Conservation (phyloP, 2,797 vertebrate species). For the Gadopsis bispinosus region DNA sequence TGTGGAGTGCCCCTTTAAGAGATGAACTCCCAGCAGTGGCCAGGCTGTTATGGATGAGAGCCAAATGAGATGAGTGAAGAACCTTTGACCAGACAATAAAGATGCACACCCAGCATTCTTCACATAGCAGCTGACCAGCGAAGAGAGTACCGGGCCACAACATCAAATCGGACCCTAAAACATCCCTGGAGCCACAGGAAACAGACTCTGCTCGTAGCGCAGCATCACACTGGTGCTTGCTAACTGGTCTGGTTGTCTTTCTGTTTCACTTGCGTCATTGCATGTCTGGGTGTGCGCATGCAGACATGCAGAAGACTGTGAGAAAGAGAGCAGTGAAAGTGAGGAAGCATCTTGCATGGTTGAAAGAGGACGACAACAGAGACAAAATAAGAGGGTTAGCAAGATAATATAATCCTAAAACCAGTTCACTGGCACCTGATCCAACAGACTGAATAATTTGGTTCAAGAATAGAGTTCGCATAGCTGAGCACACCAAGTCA, state of each 20-base stretch:
- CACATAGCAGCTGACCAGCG: constrained; percentile 49
- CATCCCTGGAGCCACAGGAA: constrained; percentile 32
- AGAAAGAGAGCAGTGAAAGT: constrained; percentile 30
- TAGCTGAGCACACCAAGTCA: constrained; percentile 46
- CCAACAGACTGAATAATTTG: constrained; percentile 59
- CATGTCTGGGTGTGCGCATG: constrained; percentile 16
- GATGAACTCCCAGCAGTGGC: neutral
- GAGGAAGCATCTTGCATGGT: constrained; percentile 25
- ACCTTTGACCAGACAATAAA: constrained; percentile 39
- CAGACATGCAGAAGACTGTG: constrained; percentile 22
- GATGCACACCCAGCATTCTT: constrained; percentile 60
- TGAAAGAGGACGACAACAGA: constrained; percentile 24
- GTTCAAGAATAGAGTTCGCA: constrained; percentile 39
- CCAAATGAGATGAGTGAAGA: constrained; percentile 38
- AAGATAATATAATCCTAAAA: constrained; percentile 44
- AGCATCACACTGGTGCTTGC: constrained; percentile 7
- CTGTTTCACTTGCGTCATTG: constrained; percentile 24
- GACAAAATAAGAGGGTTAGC: constrained; percentile 59
- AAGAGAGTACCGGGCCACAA: constrained; percentile 22
- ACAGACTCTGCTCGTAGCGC: constrained; percentile 1
- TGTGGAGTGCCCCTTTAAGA: constrained; percentile 14
- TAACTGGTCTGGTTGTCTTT: constrained; percentile 7
- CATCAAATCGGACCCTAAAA: constrained; percentile 24
- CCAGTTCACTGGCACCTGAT: constrained; percentile 55
- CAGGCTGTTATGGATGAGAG: constrained; percentile 9